phyloP scores from a whole-genome alignment of 2,888 invertebrate species.

The Drosophila algonquin region DNA sequence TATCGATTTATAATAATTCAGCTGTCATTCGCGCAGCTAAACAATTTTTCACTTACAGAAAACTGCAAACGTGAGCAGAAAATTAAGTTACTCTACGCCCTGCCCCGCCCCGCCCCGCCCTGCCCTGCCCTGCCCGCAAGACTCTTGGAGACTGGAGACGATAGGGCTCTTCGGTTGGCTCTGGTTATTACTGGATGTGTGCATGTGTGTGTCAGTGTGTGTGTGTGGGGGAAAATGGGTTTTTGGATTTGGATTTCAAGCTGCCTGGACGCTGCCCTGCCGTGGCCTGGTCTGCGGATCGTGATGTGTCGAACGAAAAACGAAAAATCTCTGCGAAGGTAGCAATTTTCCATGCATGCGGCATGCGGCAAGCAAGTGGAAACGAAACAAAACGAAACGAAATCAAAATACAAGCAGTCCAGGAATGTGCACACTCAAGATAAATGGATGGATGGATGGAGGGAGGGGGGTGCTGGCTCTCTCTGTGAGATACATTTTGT shows the following conservation, averaged over 20 bases:
- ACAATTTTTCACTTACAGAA: constrained; percentile 72
- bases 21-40: constrained; percentile 78
- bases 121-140: constrained; percentile 15
- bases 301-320: constrained; percentile 63
- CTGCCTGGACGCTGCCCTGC: constrained; percentile 48
- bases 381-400: constrained; percentile 57
- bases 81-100: constrained; percentile 69
- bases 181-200: constrained; percentile 40
- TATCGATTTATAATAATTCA: constrained; percentile 83
- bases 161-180: constrained; percentile 35
- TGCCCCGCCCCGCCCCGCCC: no score
- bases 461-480: no score
- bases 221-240: constrained; percentile 20
- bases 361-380: constrained; percentile 47
- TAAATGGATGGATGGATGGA: constrained; percentile 53
- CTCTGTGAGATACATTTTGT: constrained; percentile 65
- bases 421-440: constrained; percentile 78
- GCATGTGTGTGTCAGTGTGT: constrained; percentile 4
- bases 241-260: constrained; percentile 66
- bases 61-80: constrained; percentile 81
- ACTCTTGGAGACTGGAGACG: neutral
- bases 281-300: constrained; percentile 55
- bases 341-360: constrained; percentile 77
- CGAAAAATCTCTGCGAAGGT: constrained; percentile 72
- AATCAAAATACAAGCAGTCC: constrained; percentile 50